These are phyloP conservation scores for Sebastolobus altivelis DNA, from an alignment of 2,797 vertebrate species.

Conservation along the genomic window DNA sequence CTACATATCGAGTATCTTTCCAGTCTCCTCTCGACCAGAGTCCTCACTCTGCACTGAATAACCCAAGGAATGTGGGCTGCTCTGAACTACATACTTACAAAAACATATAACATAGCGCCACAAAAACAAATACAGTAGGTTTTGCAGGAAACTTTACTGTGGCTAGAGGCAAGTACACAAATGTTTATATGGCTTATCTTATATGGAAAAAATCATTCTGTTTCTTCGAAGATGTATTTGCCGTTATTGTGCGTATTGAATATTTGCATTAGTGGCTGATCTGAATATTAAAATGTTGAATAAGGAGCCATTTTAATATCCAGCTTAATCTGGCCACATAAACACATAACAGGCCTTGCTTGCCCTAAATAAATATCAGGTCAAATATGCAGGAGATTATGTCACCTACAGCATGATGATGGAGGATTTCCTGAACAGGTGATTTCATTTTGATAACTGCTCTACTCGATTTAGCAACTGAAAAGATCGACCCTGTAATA, in stretches of 20 bases:
- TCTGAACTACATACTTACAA: not conserved
- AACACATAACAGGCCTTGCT: conserved; percentile 16
- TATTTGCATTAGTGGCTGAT: not conserved
- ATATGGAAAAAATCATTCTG: not conserved
- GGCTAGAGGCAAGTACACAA: not conserved
- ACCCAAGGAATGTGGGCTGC: conserved; percentile 44
- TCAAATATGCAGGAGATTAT: conserved; percentile 52
- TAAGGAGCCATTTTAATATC: conserved; percentile 22
- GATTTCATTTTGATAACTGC: conserved; percentile 24
- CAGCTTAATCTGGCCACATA: conserved; percentile 35
- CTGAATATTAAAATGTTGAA: conserved; percentile 8
- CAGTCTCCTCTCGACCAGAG: conserved; percentile 61
- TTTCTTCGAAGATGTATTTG: not conserved
- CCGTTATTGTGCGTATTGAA: not conserved
- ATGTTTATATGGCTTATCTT: not conserved
- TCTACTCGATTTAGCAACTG: not conserved
- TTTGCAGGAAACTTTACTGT: not conserved
- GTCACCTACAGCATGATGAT: conserved; percentile 32
- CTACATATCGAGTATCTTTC: conserved; percentile 84
- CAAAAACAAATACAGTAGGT: not conserved
- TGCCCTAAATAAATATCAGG: conserved; percentile 43
- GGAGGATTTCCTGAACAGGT: conserved; percentile 45
- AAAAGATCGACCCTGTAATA: not conserved
- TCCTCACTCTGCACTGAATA: conserved; percentile 44
- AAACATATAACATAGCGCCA: not conserved